Evolutionary conservation across 1,140 invertebrate species (phyloP).

Genomic region (Drosophila malerkotliana): DNA sequence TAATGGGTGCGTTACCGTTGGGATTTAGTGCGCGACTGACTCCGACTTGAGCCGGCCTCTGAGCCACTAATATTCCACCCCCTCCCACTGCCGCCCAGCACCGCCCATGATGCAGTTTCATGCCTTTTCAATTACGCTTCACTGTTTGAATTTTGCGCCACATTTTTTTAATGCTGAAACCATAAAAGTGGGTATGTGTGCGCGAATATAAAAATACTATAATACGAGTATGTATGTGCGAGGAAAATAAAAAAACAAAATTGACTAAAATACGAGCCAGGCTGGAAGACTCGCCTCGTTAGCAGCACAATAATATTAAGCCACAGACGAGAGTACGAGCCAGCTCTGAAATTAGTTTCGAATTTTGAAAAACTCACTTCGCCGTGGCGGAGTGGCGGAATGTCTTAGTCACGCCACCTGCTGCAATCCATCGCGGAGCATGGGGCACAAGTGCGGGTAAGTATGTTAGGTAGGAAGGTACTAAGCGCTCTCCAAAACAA

Average conservation of each 20-base stretch:
- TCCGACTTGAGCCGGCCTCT: constrained; percentile 10
- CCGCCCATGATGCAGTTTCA: constrained; percentile 45
- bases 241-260: constrained; percentile 13
- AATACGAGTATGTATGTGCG: too few relatives aligned
- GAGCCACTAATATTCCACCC: constrained; percentile 16
- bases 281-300: constrained; percentile 58
- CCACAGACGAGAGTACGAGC: constrained; percentile 28
- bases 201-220: constrained; percentile 38
- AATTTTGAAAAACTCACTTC: constrained; percentile 76
- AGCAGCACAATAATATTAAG: constrained; percentile 29
- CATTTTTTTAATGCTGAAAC: constrained; percentile 57
- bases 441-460: constrained; percentile 7
- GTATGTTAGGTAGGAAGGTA: constrained; percentile 36
- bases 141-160: constrained; percentile 73
- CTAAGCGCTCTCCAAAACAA: constrained; percentile 30
- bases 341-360: constrained; percentile 69
- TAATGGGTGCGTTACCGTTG: constrained; percentile 80
- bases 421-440: constrained; percentile 41
- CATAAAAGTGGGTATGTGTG: constrained; percentile 42
- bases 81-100: constrained; percentile 6
- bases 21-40: constrained; percentile 78
- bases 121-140: constrained; percentile 72
- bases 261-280: constrained; percentile 40
- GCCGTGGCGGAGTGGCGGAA: constrained; percentile 76
- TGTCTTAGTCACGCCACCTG: constrained; percentile 76